Percentiles rank a stretch among this genome's conserved stretches.
phyloP scores from a whole-genome alignment of 2,113 vertebrate genomes.

The Bos indicus region DNA sequence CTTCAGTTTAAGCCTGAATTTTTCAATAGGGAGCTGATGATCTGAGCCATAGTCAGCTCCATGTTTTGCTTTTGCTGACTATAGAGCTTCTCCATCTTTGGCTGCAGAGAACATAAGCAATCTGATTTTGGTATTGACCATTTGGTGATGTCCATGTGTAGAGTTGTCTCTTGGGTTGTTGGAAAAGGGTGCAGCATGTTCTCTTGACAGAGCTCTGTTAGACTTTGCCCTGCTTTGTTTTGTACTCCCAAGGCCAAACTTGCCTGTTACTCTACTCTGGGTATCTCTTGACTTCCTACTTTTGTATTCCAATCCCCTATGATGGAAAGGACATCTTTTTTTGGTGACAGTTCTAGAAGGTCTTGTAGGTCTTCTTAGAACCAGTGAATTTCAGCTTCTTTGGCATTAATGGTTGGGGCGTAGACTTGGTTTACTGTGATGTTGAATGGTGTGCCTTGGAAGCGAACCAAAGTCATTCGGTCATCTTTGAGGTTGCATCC shows the following conservation, averaged over 20 bases:
- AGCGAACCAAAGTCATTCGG: background rate
- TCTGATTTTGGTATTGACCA: background rate
- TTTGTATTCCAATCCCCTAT: background rate
- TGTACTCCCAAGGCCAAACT: background rate
- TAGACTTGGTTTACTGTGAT: background rate
- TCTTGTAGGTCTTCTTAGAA: background rate
- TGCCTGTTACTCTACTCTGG: background rate
- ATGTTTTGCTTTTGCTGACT: background rate
- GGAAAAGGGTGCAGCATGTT: background rate
- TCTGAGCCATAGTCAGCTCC: background rate
- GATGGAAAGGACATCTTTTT: background rate
- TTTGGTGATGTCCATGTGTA: background rate
- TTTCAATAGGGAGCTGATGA: background rate
- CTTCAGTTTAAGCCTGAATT: background rate
- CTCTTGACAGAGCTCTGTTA: background rate
- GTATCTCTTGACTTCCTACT: background rate
- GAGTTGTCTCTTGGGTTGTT: background rate
- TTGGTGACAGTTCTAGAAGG: background rate
- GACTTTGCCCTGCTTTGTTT: background rate
- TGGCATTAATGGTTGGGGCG: background rate
- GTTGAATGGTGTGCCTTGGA: background rate
- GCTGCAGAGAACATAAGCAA: background rate
- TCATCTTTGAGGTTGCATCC: background rate
- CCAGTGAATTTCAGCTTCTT: background rate
- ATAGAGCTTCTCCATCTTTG: background rate